Conservation (phyloP, 2,888 invertebrate species). For the Drosophila colorata region DNA sequence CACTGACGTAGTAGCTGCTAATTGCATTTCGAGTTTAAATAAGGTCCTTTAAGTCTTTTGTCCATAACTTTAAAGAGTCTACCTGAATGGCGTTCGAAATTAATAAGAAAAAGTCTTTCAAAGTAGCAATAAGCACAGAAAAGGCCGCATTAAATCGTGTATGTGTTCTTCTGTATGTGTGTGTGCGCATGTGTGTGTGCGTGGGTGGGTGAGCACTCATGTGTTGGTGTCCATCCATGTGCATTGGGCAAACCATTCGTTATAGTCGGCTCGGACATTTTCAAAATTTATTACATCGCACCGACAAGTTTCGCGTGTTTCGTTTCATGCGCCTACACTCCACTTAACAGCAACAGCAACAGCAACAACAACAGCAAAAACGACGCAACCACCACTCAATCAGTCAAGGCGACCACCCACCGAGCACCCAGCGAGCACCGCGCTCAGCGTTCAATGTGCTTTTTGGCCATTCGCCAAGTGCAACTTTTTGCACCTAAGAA, state of each 20-base stretch:
- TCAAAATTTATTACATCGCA: conserved; percentile 75
- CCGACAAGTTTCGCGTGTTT: conserved; percentile 78
- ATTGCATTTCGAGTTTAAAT: no score
- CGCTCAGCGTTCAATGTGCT: conserved; percentile 23
- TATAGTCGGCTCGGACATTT: conserved; percentile 70
- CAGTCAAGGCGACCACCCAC: conserved; percentile 41
- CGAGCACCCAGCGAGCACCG: not conserved
- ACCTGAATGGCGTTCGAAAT: no score
- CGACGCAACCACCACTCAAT: conserved; percentile 35
- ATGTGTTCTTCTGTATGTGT: not conserved
- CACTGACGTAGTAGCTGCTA: no score
- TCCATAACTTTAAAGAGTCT: no score
- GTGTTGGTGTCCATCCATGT: conserved; percentile 46
- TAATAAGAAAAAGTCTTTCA: not conserved
- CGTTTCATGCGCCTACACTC: conserved; percentile 68
- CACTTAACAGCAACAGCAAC: conserved; percentile 48
- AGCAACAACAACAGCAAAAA: no score
- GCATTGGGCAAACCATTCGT: conserved; percentile 70
- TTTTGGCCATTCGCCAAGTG: conserved; percentile 63
- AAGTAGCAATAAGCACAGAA: conserved; percentile 6
- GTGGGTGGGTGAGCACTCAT: not conserved
- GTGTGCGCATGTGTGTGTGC: conserved; percentile 6
- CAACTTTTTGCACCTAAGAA: conserved; percentile 80
- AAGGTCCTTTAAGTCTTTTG: no score
- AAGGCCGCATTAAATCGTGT: not conserved